Base-by-base conservation (phyloP, 2,113 vertebrate species). In the Danionella cerebrum region DNA sequence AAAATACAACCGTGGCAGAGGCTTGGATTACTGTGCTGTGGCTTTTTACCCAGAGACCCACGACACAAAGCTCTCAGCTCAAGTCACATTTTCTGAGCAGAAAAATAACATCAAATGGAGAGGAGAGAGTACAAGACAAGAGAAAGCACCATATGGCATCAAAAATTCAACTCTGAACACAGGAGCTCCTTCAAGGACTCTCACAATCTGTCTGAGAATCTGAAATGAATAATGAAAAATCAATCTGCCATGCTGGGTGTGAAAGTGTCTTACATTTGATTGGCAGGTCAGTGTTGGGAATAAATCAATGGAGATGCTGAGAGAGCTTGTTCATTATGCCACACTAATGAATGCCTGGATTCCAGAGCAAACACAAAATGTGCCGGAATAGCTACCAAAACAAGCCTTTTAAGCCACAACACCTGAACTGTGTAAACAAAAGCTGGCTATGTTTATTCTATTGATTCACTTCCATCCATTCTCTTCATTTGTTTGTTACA, bases 151-250 rank as follows among this genome's bases (percentile, higher is more conserved):
- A 70, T 67, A 71, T 63, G 50, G 65, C 38, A 31, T 62, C 63
- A 57, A 39, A 33, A 70, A 67, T 45, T 55, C 55, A 11, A 63
- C 33, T 70, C 47, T 18, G 57, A 53, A 60, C 47, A 70, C 54
- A 42, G 55, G 60, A n/a, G 33, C 58, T 71, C 27, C 42, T 71
- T 71, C 42, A 71, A 66, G 44, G 53, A 62, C 42, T 62, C 35
- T 59, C 50, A 44, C 67, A 60, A 60, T 58, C 63, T 55, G 55
- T 63, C 53, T 39, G 33, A 67, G 21, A 18, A 51, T 59, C 47
- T 64, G 42, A 71, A 51, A 71, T 63, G 24, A 67, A 75, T 53
- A 59, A 60, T 45, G 16, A 65, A 74, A 60, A 31, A 63, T 65
- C 63, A 67, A 33, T 67, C 19, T 25, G 31, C 50, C 21, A 27